Evolutionary conservation across 2,113 vertebrate genomes (phyloP).

Genomic region (Leptosomus discolor): DNA sequence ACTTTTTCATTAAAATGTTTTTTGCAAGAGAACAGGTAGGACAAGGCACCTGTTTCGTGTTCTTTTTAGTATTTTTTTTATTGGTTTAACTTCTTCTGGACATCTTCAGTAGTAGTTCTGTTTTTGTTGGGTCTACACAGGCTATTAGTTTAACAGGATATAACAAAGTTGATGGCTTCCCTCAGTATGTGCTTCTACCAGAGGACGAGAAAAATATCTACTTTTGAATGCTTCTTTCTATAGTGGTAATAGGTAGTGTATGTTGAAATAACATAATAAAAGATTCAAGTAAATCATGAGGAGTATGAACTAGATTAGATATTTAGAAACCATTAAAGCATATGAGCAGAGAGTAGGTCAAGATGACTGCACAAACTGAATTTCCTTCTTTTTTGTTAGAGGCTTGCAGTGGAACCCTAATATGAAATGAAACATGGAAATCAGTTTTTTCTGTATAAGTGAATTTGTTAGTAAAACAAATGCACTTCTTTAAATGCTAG

Average conservation of each 20-base stretch:
- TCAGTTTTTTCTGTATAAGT: background rate
- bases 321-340: background rate
- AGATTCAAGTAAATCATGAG: background rate
- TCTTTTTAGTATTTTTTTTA: fast-evolving
- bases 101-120: background rate
- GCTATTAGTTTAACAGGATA: background rate
- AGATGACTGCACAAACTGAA: background rate
- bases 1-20: background rate
- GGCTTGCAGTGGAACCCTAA: background rate
- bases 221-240: background rate
- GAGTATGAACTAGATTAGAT: background rate
- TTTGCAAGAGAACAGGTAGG: background rate
- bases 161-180: background rate
- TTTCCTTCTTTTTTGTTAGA: background rate
- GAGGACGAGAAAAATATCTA: background rate
- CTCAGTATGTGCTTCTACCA: fast-evolving
- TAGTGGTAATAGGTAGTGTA: background rate
- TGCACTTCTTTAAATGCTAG: background rate
- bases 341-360: background rate
- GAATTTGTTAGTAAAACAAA: background rate
- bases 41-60: background rate
- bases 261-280: background rate
- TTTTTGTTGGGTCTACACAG: fast-evolving
- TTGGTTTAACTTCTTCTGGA: background rate
- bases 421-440: background rate